Base-by-base conservation (phyloP, 2,797 vertebrate species). In the Coendou prehensilis region DNA sequence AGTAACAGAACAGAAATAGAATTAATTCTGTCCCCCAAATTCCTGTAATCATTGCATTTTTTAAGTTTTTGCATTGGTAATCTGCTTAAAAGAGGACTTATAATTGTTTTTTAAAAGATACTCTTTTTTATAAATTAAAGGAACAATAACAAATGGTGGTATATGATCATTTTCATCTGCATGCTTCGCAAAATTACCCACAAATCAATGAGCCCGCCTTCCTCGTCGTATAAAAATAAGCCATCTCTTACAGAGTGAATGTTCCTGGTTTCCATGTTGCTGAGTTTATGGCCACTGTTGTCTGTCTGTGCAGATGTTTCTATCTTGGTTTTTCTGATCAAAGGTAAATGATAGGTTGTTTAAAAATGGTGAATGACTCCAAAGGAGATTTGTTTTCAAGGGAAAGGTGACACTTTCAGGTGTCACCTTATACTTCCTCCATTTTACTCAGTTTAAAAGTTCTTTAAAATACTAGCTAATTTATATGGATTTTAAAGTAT, bases 1-100 rank as follows among this genome's bases (percentile, higher is more conserved):
- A 89, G 78, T 47, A 94, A 87, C 18, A 91, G 33, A 93, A 87
- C 52, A 84, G 71, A 30, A 93, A 63, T 14, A 33, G 56, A 95
- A 91, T 91, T 30, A 76, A 20, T 71, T 94, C 93, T 59, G 22
- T 54, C 20, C 33, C 15, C 64, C 26, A 2, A 84, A 91, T 76
- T 26, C 73, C 73, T 76, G 69, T 67, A 94, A 89, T 61, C 2
- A 20, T 61, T 61, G 4, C 15, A 91, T 87, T 97, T 28, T 90
- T 93, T 41, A 85, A 73, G 81, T 81, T 69, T 94, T 91, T 57
- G 81, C 52, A 89, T 71, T 76, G 26, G 63, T 30, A 79, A 93
- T 82, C 93, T 86, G 20, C 10, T 80, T 89, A 84, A 89, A 63
- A 37, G 8, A 67, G 23, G 30, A 67, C 20, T 81, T 18, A 87